Percentiles rank a stretch among this genome's conserved stretches.
phyloP scores from a whole-genome alignment of 2,797 vertebrate species.

The Benthosema pterotum region DNA sequence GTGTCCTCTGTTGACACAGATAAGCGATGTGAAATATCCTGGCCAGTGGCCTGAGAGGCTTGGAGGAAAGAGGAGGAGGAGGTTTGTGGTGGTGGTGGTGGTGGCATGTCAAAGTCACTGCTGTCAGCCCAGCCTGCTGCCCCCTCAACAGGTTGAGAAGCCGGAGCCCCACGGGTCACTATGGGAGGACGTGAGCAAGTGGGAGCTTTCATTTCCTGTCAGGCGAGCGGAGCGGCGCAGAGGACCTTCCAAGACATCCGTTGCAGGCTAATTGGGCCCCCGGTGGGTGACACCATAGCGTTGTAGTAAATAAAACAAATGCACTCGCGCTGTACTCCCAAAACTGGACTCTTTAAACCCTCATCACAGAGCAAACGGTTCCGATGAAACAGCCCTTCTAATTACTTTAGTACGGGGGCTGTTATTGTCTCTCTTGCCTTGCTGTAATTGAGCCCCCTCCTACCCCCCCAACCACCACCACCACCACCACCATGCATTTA shows the following conservation, averaged over 20 bases:
- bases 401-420: constrained; percentile 82
- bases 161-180: constrained; percentile 78
- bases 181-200: constrained; percentile 83
- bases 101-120: constrained; percentile 33
- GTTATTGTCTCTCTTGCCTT: constrained; percentile 74
- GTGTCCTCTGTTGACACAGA: constrained; percentile 40
- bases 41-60: constrained; percentile 30
- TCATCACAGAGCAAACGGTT: constrained; percentile 79
- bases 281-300: constrained; percentile 86
- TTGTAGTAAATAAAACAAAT: constrained; percentile 90
- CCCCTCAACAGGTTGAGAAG: constrained; percentile 63
- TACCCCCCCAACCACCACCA: constrained; percentile 43
- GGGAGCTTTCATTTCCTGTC: constrained; percentile 75
- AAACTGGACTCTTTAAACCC: constrained; percentile 82
- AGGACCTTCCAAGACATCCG: constrained; percentile 85
- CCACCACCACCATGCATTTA: constrained; percentile 63
- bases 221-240: constrained; percentile 68
- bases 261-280: constrained; percentile 93
- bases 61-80: neutral
- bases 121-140: constrained; percentile 29
- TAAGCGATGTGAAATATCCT: constrained; percentile 33
- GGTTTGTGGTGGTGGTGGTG: constrained; percentile 15
- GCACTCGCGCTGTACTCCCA: constrained; percentile 79
- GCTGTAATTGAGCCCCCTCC: constrained; percentile 76
- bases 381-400: constrained; percentile 82